Percentiles rank a stretch among this genome's conserved stretches.
Conservation (phyloP, 2,888 invertebrate genomes). For the Sarcophaga subvicina region DNA sequence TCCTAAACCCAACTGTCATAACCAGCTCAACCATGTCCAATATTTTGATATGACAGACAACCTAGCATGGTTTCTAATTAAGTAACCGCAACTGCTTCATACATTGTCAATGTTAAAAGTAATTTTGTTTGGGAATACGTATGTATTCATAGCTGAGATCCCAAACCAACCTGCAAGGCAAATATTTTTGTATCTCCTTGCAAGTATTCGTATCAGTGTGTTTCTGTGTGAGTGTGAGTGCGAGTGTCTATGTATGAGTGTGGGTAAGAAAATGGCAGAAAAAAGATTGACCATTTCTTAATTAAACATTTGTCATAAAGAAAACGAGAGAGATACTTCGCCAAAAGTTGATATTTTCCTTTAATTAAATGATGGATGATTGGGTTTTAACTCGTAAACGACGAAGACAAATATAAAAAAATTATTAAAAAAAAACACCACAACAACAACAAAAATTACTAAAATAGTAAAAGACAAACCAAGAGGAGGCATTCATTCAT, state of each 20-base stretch:
- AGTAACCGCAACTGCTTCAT: background rate
- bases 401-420: slow-evolving; percentile 27
- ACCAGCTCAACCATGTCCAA: background rate
- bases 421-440: background rate
- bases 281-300: slow-evolving; percentile 64
- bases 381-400: slow-evolving; percentile 44
- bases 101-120: background rate
- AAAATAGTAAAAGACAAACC: background rate
- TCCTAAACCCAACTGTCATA: no score
- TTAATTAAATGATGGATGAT: slow-evolving; percentile 69
- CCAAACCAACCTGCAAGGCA: background rate
- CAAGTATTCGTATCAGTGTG: background rate
- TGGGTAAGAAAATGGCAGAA: background rate
- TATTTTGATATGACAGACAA: background rate
- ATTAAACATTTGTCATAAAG: slow-evolving; percentile 66
- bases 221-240: background rate
- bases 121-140: background rate
- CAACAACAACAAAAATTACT: background rate
- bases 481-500: background rate
- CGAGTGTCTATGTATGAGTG: background rate
- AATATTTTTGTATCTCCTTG: background rate
- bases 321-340: slow-evolving; percentile 58
- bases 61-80: background rate
- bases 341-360: slow-evolving; percentile 65
- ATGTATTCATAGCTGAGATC: background rate